Evolutionary conservation across 1,140 invertebrate species (phyloP).

Genomic region (Trachelipus rathkii): DNA sequence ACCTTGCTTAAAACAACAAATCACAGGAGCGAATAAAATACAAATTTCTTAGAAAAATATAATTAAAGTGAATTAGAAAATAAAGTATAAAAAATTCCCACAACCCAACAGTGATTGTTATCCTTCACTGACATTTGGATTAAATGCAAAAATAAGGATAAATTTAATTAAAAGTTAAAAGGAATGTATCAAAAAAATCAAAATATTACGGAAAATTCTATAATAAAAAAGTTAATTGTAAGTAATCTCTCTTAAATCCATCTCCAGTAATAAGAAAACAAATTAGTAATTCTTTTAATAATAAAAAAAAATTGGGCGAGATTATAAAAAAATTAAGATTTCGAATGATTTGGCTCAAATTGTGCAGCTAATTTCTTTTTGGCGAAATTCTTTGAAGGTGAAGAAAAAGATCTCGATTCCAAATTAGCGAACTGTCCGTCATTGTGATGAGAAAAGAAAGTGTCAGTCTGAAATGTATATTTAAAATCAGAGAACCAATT

Average conservation of each 20-base stretch:
- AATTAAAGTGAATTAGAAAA: constrained; percentile 2
- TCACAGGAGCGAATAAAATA: too few species aligned
- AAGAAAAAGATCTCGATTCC: neutral
- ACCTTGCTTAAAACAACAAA: too few species aligned
- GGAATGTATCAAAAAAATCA: neutral
- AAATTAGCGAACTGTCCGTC: neutral
- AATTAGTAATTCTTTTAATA: neutral
- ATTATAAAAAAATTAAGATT: neutral
- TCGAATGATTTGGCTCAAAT: neutral
- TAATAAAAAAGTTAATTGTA: neutral
- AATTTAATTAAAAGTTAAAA: neutral
- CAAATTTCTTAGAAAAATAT: neutral
- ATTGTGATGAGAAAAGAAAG: neutral
- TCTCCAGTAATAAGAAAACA: neutral
- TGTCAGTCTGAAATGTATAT: neutral
- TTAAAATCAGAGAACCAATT: neutral
- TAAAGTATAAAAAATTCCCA: neutral
- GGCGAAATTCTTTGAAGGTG: constrained; percentile 1
- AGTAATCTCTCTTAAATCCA: neutral
- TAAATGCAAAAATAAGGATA: neutral
- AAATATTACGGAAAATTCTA: neutral
- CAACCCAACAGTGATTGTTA: neutral
- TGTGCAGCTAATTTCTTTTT: neutral
- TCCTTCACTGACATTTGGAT: constrained; percentile 8
- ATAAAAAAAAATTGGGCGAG: neutral